phyloP scores from a whole-genome alignment of 2,888 invertebrate genomes.

The Lithophane leautieri region DNA sequence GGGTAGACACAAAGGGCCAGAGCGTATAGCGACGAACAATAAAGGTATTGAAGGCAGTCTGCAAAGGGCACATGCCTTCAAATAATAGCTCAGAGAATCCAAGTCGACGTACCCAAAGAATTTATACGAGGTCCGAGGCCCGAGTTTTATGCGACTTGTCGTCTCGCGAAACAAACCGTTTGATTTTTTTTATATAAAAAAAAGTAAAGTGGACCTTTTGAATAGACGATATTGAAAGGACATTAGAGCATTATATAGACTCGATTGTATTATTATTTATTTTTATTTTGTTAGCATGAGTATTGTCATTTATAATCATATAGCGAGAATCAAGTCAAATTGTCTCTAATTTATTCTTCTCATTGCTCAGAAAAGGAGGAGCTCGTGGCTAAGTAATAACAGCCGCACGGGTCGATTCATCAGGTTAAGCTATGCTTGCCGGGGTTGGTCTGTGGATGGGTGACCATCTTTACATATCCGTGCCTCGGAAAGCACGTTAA shows the following conservation, averaged over 20 bases:
- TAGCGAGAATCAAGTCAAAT: not conserved
- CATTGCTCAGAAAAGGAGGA: slow-evolving; percentile 19
- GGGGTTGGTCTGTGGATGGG: too few relatives aligned
- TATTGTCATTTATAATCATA: not conserved
- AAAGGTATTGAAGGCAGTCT: slow-evolving; percentile 78
- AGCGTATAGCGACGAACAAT: slow-evolving; percentile 78
- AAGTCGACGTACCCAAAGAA: slow-evolving; percentile 76
- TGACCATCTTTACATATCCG: too few relatives aligned
- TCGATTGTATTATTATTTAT: not conserved
- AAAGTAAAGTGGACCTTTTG: slow-evolving; percentile 25
- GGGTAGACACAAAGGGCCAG: slow-evolving; percentile 76
- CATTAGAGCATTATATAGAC: not conserved
- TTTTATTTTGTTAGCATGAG: not conserved
- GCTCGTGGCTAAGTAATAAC: too few relatives aligned
- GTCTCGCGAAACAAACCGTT: slow-evolving; percentile 74
- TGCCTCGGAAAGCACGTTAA: too few relatives aligned
- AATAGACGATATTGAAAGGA: slow-evolving; percentile 38
- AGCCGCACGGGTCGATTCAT: too few relatives aligned
- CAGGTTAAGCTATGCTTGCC: too few relatives aligned
- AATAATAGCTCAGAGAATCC: slow-evolving; percentile 80
- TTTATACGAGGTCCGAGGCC: slow-evolving; percentile 72
- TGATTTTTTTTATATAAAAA: slow-evolving; percentile 63
- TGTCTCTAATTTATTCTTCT: slow-evolving; percentile 6
- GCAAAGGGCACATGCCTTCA: slow-evolving; percentile 81
- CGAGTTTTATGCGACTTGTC: slow-evolving; percentile 76